Percentiles rank a stretch among this genome's conserved stretches.
These are phyloP conservation scores for Tylochromis polylepis DNA, from an alignment of 2,113 vertebrate species.

Conservation along the genomic window DNA sequence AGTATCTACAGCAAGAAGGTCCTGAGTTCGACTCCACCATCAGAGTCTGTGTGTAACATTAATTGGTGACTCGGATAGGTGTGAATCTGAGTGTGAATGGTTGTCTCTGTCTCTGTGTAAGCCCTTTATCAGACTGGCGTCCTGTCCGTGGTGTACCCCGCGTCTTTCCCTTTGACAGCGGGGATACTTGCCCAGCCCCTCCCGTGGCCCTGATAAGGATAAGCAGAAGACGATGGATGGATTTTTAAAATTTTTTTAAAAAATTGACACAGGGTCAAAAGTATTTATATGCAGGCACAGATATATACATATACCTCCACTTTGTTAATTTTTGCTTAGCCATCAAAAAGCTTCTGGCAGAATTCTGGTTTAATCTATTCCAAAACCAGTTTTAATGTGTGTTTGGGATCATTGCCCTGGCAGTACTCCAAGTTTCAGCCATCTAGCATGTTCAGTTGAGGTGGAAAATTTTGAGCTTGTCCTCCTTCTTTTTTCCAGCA, in stretches of 20 bases:
- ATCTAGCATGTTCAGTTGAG: background rate
- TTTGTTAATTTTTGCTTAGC: background rate
- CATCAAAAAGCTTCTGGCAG: background rate
- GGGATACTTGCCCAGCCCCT: background rate
- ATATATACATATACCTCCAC: background rate
- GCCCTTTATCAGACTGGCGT: too few species aligned
- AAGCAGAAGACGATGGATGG: background rate
- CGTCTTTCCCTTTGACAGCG: background rate
- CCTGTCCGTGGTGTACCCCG: background rate
- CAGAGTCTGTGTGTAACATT: background rate
- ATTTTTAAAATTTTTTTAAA: background rate
- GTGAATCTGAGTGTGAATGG: too few species aligned
- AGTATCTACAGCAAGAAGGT: background rate
- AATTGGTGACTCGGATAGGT: too few species aligned
- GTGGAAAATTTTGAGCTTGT: background rate
- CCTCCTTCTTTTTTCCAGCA: background rate
- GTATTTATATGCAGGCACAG: fast-evolving
- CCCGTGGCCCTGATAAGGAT: background rate
- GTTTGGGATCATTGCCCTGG: background rate
- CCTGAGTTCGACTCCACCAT: background rate
- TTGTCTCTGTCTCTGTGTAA: too few species aligned
- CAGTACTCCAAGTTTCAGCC: background rate
- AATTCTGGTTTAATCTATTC: background rate
- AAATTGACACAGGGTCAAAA: background rate
- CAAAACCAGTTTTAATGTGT: background rate